These are phyloP conservation scores for Agrilus cyanescens DNA, from an alignment of 2,888 invertebrate species.

Conservation along the genomic window DNA sequence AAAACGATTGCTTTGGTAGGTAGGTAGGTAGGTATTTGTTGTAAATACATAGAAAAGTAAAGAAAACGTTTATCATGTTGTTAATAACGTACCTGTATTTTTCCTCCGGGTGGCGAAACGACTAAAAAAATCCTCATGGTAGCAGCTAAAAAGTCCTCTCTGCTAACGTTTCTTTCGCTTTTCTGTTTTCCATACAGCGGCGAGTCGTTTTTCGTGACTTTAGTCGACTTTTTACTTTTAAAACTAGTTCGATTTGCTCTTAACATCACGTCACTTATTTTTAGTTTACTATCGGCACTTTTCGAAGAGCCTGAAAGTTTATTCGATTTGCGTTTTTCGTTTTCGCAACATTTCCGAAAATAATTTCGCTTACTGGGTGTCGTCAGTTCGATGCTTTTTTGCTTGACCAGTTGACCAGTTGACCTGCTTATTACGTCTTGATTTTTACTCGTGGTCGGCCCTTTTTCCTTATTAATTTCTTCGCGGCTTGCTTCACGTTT, in stretches of 20 bases:
- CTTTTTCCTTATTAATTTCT: constrained; percentile 27
- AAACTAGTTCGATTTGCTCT: constrained; percentile 25
- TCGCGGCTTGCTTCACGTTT: constrained; percentile 24
- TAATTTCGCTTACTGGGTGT: constrained; percentile 17
- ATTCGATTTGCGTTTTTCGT: no score
- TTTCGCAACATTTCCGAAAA: constrained; percentile 10
- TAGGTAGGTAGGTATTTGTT: no score
- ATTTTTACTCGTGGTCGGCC: constrained; percentile 9
- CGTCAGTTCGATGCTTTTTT: constrained; percentile 28
- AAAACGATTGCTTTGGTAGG: no score
- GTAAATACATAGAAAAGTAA: no score
- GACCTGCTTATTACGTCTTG: constrained; percentile 10
- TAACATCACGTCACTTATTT: constrained; percentile 24
- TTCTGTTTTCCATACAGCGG: constrained; percentile 15
- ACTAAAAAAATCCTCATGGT: constrained; percentile 65
- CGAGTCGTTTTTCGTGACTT: constrained; percentile 17
- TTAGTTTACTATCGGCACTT: constrained; percentile 15
- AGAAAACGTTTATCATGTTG: no score
- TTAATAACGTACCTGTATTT: constrained; percentile 39
- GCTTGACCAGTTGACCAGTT: constrained; percentile 23
- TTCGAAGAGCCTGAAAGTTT: constrained; percentile 2
- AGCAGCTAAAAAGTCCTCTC: constrained; percentile 58
- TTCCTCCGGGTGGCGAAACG: constrained; percentile 54
- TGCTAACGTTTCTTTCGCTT: constrained; percentile 32
- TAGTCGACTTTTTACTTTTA: constrained; percentile 21